Conservation (phyloP, 2,888 invertebrate genomes). For the Brenthis ino region DNA sequence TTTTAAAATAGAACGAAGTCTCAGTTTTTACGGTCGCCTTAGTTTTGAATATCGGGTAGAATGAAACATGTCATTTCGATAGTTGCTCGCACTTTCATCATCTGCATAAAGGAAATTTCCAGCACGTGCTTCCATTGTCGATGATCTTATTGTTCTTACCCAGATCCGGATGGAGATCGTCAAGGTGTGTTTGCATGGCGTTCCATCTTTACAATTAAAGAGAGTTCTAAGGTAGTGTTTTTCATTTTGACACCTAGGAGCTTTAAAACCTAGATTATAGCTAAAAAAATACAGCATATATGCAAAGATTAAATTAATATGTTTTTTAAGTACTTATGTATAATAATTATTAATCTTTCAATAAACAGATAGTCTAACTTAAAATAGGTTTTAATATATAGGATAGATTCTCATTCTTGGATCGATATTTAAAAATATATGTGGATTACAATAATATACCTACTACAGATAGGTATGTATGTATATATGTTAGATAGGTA, state of each 20-base stretch:
- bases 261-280: not conserved
- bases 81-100: slow-evolving; percentile 50
- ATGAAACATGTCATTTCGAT: slow-evolving; percentile 42
- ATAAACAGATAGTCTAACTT: too few species aligned
- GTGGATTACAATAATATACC: too few species aligned
- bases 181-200: slow-evolving; percentile 29
- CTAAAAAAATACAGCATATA: too few species aligned
- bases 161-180: slow-evolving; percentile 25
- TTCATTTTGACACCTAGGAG: slow-evolving; percentile 19
- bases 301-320: too few species aligned
- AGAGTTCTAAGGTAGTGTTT: slow-evolving; percentile 31
- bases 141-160: slow-evolving; percentile 49
- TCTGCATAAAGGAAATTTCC: slow-evolving; percentile 55
- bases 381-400: too few species aligned
- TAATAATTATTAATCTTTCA: too few species aligned
- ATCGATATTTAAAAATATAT: too few species aligned
- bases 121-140: slow-evolving; percentile 57
- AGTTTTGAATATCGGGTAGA: slow-evolving; percentile 24
- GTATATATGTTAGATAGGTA: too few species aligned
- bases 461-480: too few species aligned
- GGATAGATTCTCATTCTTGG: too few species aligned
- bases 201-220: slow-evolving; percentile 30
- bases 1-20: slow-evolving; percentile 3
- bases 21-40: slow-evolving; percentile 4
- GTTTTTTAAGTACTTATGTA: too few species aligned